Evolutionary conservation across 2,113 vertebrate genomes (phyloP), one percentile per base, ranked within the genome.

Genomic region (Burhinus oedicnemus): DNA sequence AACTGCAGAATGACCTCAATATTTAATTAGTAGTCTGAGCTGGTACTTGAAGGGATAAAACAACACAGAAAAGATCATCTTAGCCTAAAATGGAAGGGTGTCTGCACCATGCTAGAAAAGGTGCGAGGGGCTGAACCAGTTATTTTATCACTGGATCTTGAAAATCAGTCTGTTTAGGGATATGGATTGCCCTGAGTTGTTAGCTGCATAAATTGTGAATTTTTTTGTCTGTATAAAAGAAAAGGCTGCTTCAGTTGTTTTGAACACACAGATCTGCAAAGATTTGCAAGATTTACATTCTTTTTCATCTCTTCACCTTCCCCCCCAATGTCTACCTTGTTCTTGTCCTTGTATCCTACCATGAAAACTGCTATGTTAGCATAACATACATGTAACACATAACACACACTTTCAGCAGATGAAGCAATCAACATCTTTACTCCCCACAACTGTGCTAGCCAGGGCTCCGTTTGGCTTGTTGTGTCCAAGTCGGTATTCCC

Each of bases 401-500:
- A 66, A 12, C 0, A 1, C 75, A 61, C n/a, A 3, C 77, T 22
- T 91, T 26, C 58, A n/a, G 65, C 61, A 79, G 47, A 69, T 70
- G 86, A 57, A 84, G 44, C 86, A 57, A 26, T 76, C 89, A 95
- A 3, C 45, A 55, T 70, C 75, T 89, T 72, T 12, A 11, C 74
- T 89, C 74, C 27, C 84, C 5, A 8, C 30, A 44, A 3, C 57
- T 0, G 1, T 79, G 74, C 61, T 80, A 62, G 95, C 93, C 94
- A 95, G 70, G 93, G 70, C 82, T 92, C 25, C 0, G 0, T 83
- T 95, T 87, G 45, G 36, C 83, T 95, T 11, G 0, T 9, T 26
- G n/a, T 86, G 54, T 96, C 84, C 91, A 55, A 91, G 71, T 42
- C 34, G 3, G 40, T 81, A 85, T 96, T 97, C 79, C 82, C 75